Conservation (phyloP, 2,888 invertebrate genomes). For the Heteromurus nitidus region DNA sequence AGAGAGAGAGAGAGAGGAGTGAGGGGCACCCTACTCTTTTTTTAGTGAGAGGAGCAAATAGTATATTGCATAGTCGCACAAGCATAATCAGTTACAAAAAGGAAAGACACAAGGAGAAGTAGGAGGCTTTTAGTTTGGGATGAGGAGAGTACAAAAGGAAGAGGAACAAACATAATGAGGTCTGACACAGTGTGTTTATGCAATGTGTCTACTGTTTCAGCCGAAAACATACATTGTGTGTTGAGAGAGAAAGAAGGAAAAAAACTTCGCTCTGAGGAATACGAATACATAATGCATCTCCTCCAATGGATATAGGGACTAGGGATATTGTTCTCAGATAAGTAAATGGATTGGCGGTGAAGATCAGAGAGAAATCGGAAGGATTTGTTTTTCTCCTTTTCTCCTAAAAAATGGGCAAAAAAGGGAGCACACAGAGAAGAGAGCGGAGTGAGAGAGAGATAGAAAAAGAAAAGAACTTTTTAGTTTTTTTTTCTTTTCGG, state of each 20-base stretch:
- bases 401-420: conserved; percentile 54
- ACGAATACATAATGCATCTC: conserved; percentile 25
- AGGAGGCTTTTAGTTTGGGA: too few species aligned
- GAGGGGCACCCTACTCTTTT: conserved; percentile 12
- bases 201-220: conserved; percentile 1
- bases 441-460: conserved; percentile 16
- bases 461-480: conserved; percentile 17
- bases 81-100: too few species aligned
- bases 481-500: conserved; percentile 7
- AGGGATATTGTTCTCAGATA: conserved; percentile 58
- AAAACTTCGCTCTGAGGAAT: conserved; percentile 31
- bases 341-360: conserved; percentile 72
- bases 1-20: too few species aligned
- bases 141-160: conserved; percentile 9
- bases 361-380: conserved; percentile 67
- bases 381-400: conserved; percentile 59
- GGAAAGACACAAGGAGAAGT: too few species aligned
- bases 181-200: conserved; percentile 5
- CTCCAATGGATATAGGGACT: background rate
- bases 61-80: too few species aligned
- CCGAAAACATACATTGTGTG: background rate
- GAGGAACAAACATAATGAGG: background rate
- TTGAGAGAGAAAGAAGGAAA: conserved; percentile 1
- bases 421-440: conserved; percentile 22
- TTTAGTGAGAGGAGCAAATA: background rate